These are phyloP conservation scores for Eucera pruinosa DNA, from an alignment of 2,888 invertebrate species.

Conservation along the genomic window DNA sequence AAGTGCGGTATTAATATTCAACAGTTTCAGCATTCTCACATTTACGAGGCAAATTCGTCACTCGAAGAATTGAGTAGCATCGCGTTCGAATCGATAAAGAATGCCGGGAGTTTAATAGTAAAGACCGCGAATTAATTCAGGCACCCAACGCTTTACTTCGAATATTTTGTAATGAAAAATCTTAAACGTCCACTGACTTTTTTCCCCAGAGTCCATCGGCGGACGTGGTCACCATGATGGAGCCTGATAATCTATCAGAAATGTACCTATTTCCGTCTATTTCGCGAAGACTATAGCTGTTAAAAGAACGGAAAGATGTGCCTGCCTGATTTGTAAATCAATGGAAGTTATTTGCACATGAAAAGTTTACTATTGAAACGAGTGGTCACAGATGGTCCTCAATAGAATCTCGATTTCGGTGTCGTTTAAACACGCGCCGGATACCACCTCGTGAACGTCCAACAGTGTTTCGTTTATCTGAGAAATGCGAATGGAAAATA, in stretches of 20 bases:
- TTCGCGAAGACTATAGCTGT: slow-evolving; percentile 76
- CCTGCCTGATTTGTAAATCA: no score
- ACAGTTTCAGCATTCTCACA: no score
- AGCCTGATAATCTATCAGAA: slow-evolving; percentile 71
- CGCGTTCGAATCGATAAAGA: no score
- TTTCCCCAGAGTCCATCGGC: slow-evolving; percentile 75
- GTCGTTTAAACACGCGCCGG: slow-evolving; percentile 66
- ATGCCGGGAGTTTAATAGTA: no score
- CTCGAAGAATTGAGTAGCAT: no score
- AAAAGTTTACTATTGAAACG: slow-evolving; percentile 74
- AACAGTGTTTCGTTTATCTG: slow-evolving; percentile 79
- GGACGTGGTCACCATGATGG: slow-evolving; percentile 72
- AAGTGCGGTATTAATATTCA: no score
- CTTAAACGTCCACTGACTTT: slow-evolving; percentile 71
- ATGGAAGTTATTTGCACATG: not conserved
- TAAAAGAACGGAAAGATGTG: not conserved
- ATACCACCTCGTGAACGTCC: slow-evolving; percentile 68
- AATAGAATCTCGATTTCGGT: slow-evolving; percentile 68
- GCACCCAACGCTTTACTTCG: no score
- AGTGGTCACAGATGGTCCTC: slow-evolving; percentile 73
- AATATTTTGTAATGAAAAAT: no score
- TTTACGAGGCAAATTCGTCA: no score
- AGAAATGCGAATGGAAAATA: slow-evolving; percentile 2
- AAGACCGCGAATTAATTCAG: no score
- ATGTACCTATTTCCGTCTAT: slow-evolving; percentile 74